Evolutionary conservation across 2,797 vertebrate species (phyloP).

Genomic region (Tachyglossus aculeatus): DNA sequence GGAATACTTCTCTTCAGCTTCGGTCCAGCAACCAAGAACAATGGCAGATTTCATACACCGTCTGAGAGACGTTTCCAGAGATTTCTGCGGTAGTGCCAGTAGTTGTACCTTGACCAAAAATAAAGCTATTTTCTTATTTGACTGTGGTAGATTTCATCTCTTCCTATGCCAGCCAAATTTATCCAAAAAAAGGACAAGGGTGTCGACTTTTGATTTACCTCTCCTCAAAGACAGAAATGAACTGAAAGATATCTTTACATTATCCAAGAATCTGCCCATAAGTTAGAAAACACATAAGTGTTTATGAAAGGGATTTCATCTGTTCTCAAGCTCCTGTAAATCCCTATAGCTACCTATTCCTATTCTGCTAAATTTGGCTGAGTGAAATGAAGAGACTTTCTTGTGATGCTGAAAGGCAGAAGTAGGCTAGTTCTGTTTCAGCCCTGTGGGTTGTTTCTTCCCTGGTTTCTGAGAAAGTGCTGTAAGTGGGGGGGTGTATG

Average conservation of each 20-base stretch:
- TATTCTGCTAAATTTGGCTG: neutral
- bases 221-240: slow-evolving; percentile 31
- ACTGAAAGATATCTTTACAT: neutral
- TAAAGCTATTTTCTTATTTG: slow-evolving; percentile 21
- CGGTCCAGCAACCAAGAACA: neutral
- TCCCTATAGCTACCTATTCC: neutral
- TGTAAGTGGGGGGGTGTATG: fast-evolving
- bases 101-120: neutral
- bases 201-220: neutral
- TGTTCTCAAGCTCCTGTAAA: neutral
- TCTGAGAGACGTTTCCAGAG: neutral
- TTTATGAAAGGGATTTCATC: neutral
- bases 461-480: neutral
- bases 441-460: neutral
- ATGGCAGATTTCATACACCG: neutral
- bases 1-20: slow-evolving; percentile 47
- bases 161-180: slow-evolving; percentile 17
- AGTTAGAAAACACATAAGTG: neutral
- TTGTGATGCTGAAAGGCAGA: neutral
- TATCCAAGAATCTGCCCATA: neutral
- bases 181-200: neutral
- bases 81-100: neutral
- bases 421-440: slow-evolving; percentile 9
- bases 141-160: slow-evolving; percentile 18
- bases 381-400: neutral